Evolutionary conservation across 2,797 vertebrate genomes (phyloP), one percentile per base, ranked within the genome.

Genomic region (Aphelocoma californica): DNA sequence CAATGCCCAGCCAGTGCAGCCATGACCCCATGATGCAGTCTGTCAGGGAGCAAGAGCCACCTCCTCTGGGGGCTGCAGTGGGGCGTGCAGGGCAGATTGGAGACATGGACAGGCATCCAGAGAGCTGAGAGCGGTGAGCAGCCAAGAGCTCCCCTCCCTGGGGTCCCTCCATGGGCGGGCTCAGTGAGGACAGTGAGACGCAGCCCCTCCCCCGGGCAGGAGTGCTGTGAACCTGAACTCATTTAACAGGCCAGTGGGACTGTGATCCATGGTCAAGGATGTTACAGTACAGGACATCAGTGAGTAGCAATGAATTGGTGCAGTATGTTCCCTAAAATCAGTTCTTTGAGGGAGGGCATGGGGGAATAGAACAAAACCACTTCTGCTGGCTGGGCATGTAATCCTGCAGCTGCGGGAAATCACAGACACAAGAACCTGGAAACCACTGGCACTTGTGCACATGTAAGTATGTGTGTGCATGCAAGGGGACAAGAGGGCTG

Each of bases 381-480:
- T 61, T 64, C 38, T 75, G 9, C 32, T 86, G 8, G 7, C 73
- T 51, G 36, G 25, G 31, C 7, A 1, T 44, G 54, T 44, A 58
- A 87, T 75, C 28, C 75, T 73, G 56, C 18, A 51, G 38, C 32
- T 61, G 54, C 6, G 20, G 16, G 6, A 86, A 86, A 67, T 48
- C 42, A 48, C 25, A 60, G 56, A 53, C 53, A 29, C 0, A 24
- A 20, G 66, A 12, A 28, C 28, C 47, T 79, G 23, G 70, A 81
- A 90, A 75, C 21, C 38, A 23, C 23, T 31, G 86, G 42, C 13
- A 14, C 12, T 61, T 38, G 50, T 34, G n/a, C 18, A 45, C 7
- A 0, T 24, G 26, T 10, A 20, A 7, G 32, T 10, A 4, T 0
- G 0, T 11, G 28, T 60, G 58, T 12, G 31, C 34, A 9, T 21